These are phyloP conservation scores for Zophobas atratus DNA, from an alignment of 1,140 invertebrate genomes.

Conservation along the genomic window DNA sequence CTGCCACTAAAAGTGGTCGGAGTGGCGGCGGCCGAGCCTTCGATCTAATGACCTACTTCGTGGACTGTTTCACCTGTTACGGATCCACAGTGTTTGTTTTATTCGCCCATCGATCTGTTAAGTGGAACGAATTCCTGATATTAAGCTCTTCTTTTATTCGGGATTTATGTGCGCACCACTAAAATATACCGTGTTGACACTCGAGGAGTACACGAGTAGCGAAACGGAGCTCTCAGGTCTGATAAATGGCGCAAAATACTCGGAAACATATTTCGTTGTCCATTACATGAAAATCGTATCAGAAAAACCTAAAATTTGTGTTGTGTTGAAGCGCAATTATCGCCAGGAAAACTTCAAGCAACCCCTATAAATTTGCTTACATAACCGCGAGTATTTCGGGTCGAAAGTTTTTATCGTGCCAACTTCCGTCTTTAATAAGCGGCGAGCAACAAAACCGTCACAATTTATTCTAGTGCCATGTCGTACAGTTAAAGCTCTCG, in stretches of 20 bases:
- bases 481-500: background rate
- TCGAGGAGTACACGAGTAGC: no score
- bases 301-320: background rate
- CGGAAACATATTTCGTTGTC: no score
- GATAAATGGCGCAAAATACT: no score
- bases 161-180: no score
- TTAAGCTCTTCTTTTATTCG: background rate
- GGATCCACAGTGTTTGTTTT: slow-evolving; percentile 21
- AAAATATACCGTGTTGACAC: no score
- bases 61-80: slow-evolving; percentile 30
- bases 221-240: no score
- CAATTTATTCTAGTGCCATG: background rate
- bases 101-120: slow-evolving; percentile 17
- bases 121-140: slow-evolving; percentile 7
- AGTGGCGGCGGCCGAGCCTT: background rate
- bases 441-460: background rate
- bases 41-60: slow-evolving; percentile 25
- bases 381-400: background rate
- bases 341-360: background rate
- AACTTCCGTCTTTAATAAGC: slow-evolving; percentile 4
- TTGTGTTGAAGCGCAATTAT: background rate
- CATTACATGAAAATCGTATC: no score
- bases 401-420: slow-evolving; percentile 1
- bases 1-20: no score
- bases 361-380: background rate